These are phyloP conservation scores for Danionella cerebrum DNA, from an alignment of 2,113 vertebrate genomes.

Conservation along the genomic window DNA sequence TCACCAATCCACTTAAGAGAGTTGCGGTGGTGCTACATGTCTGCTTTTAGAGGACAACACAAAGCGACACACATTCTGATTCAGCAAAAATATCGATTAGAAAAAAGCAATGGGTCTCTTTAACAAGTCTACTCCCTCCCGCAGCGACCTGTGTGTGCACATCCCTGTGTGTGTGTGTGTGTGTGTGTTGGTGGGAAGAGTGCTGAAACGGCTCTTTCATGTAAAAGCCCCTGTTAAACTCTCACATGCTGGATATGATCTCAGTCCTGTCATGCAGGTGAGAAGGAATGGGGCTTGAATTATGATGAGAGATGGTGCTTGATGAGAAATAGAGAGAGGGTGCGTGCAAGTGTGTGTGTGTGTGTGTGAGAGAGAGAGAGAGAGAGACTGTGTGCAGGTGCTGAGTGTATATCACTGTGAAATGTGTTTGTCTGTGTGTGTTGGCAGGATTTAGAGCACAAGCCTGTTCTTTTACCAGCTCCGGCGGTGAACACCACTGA, in stretches of 20 bases:
- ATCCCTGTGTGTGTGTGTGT: not conserved
- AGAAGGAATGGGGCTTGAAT: not conserved
- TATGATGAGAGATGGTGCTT: not conserved
- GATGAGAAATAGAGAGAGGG: constrained; percentile 16
- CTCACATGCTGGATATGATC: not conserved
- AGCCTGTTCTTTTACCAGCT: not conserved
- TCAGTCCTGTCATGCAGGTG: not conserved
- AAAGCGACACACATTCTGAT: constrained; percentile 22
- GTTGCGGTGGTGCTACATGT: not conserved
- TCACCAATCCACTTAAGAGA: constrained; percentile 31
- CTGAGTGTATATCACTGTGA: constrained; percentile 2
- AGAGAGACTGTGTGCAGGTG: not conserved
- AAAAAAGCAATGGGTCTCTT: constrained; percentile 16
- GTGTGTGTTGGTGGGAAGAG: not conserved
- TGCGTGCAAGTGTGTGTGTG: not conserved
- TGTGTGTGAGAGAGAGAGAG: not conserved
- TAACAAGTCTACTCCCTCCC: constrained; percentile 8
- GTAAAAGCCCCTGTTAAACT: constrained; percentile 15
- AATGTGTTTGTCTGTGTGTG: constrained; percentile 8
- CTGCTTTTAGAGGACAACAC: constrained; percentile 8
- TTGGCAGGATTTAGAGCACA: not conserved
- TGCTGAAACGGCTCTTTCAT: constrained; percentile 19
- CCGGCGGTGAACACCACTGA: constrained; percentile 1
- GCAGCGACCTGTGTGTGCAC: not conserved
- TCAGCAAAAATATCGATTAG: constrained; percentile 25